Base-by-base conservation (phyloP, 2,888 invertebrate genomes). In the Druceiella hillmani region DNA sequence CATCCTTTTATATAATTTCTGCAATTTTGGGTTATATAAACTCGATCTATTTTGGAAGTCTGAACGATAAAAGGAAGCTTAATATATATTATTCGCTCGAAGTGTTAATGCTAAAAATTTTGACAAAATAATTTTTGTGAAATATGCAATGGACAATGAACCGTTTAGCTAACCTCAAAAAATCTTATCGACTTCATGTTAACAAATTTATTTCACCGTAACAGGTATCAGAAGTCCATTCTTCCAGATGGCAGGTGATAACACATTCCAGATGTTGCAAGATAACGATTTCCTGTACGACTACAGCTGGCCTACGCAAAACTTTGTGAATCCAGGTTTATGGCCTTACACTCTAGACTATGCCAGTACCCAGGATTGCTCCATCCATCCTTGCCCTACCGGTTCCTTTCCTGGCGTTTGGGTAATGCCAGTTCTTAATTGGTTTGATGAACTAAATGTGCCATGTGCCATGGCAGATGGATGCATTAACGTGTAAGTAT, bases 301-400 rank as follows among this genome's bases (percentile, higher is more conserved):
- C 49, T 73, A 74, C 38, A 75, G 77, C 6, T 70, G 78, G 73
- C 74, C 76, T 2, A 74, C 74, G 2, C 61, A 64, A 41, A 52
- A 55, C 12, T 66, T 55, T 41, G 57, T 56, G 6, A 48, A 64
- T 3, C 68, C 70, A 0, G 62, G 72, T 14, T 53, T 75, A 32
- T 81, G 78, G 78, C 81, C 81, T 0, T 81, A 80, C 50, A 79
- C 80, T 0, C 52, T 79, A 38, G 79, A 81, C 48, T 78, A 66
- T 47, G 46, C 50, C 26, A 64, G 65, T 2, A 53, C 48, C 15
- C 73, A 76, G 52, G 76, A 78, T 46, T 78, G 77, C 39, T 64
- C 62, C 25, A 66, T 78, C 27, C 63, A 59, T 1, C 62, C 65
- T 0, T 79, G 79, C 47, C 77, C 78, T 0, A 55, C 55, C 16